A percentile compares a stretch with the other conserved stretches of the same genome.
Conservation (phyloP, 2,888 invertebrate species). For the Phyllotreta striolata region DNA sequence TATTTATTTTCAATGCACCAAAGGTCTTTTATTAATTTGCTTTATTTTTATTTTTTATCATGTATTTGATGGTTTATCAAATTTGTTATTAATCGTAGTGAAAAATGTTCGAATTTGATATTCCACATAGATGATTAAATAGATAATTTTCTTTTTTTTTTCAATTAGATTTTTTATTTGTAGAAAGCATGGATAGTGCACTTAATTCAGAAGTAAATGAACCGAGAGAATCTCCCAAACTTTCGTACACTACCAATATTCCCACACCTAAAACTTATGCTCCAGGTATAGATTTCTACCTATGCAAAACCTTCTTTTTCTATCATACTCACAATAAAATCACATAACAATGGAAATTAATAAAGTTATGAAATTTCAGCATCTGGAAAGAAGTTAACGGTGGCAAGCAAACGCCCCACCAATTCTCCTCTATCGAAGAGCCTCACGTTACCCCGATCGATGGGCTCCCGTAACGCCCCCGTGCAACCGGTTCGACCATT, state of each 20-base stretch:
- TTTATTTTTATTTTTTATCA: no score
- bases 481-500: constrained; percentile 64
- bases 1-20: no score
- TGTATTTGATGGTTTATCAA: no score
- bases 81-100: no score
- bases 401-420: constrained; percentile 74
- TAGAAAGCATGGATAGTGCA: constrained; percentile 58
- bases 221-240: constrained; percentile 49
- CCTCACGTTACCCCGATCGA: constrained; percentile 85
- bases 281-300: constrained; percentile 51
- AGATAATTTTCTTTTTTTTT: constrained; percentile 30
- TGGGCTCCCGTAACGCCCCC: constrained; percentile 71
- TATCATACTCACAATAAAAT: background rate
- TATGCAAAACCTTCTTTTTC: no score
- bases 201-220: constrained; percentile 56
- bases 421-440: constrained; percentile 79
- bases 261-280: constrained; percentile 56
- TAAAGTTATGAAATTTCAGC: constrained; percentile 64
- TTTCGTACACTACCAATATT: constrained; percentile 56
- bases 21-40: no score
- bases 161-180: constrained; percentile 45
- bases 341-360: background rate
- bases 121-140: no score
- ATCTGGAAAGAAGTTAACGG: constrained; percentile 80
- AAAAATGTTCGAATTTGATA: no score